Base-by-base conservation (phyloP, 2,888 invertebrate genomes). In the Caenorhabditis imperialis region DNA sequence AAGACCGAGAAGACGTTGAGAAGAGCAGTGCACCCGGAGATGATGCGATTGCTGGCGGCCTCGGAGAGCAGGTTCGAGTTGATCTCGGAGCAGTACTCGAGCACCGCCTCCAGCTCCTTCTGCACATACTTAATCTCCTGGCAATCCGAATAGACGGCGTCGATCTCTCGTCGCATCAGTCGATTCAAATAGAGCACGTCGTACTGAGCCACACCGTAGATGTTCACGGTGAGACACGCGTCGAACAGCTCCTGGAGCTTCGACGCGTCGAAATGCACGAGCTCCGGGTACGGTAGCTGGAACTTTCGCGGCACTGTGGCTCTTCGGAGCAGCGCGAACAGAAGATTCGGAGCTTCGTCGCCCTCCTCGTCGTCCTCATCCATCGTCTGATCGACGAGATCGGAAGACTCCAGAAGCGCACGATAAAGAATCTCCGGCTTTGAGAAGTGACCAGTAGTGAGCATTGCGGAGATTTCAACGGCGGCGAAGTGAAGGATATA, bases 401-500 rank as follows among this genome's bases (percentile, higher is more conserved):
- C n/a, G 7, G 74, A 74, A 2, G 60, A 63, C 37, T 82, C 82
- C 6, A 82, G 58, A 16, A 82, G 62, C 1, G 76, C 79, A 12
- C 73, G 55, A 45, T 77, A 81, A 10, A 81, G 74, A 8, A 42
- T 48, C n/a, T 67, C 70, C 0, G 82, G 82, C 10, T 61, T 48
- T 0, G 75, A 60, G 47, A 74, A 75, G 45, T 82, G 80, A 12
- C 72, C 73, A 33, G 57, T 58, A 12, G 69, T 69, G 16, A 74
- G 58, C 67, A 67, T 74, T 30, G 79, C 58, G 2, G 83, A 79
- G 20, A 85, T 74, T 74, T 86, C 86, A 8, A 86, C 65, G 8
- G 86, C 86, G 7, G 81, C 69, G 37, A 86, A 65, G 63, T 86
- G 83, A 18, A 86, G 78, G 48, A 86, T 83, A 35, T 84, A 77